Evolutionary conservation across 2,113 vertebrate genomes (phyloP), one percentile per base, ranked within the genome.

Genomic region (Muntiacus reevesi): DNA sequence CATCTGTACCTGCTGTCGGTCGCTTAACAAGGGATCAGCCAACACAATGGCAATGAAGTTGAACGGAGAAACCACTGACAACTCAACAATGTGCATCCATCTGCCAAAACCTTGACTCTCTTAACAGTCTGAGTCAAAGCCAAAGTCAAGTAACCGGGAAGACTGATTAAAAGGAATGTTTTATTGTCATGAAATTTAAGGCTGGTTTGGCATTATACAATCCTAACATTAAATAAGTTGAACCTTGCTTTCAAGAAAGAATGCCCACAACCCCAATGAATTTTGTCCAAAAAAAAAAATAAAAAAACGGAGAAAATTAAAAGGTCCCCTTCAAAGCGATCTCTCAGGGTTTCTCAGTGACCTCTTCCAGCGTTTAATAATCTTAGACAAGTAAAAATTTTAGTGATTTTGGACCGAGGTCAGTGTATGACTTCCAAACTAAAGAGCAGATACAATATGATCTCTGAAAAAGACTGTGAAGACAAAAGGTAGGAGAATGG

Each of bases 131-230:
- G 9, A 92, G 40, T 62, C 15, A 67, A 92, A 45, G 47, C 27
- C 88, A 62, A 86, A 86, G 71, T 55, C 57, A 30, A 91, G 50
- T 10, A 86, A 25, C 43, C 45, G 36, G 57, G 9, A 82, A 91
- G 55, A 83, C 14, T 94, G 27, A 60, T 85, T 87, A 55, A 94
- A 92, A 92, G 30, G 9, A 79, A 94, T 67, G 55, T 54, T 67
- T 90, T 94, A 86, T 93, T 76, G 89, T 59, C 54, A 55, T 64
- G 47, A 97, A 60, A 87, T 94, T 57, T 74, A 90, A 96, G 27
- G 1, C 23, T 78, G 33, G 9, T n/a, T 87, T 27, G 33, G 40
- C 33, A 91, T 87, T 88, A 74, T n/a, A 55, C 57, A 78, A 83
- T 76, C 78, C 57, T 62, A 47, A 47, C 10, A 83, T 89, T 91